These are phyloP conservation scores for Prorops nasuta DNA, from an alignment of 1,140 invertebrate genomes.

Conservation along the genomic window DNA sequence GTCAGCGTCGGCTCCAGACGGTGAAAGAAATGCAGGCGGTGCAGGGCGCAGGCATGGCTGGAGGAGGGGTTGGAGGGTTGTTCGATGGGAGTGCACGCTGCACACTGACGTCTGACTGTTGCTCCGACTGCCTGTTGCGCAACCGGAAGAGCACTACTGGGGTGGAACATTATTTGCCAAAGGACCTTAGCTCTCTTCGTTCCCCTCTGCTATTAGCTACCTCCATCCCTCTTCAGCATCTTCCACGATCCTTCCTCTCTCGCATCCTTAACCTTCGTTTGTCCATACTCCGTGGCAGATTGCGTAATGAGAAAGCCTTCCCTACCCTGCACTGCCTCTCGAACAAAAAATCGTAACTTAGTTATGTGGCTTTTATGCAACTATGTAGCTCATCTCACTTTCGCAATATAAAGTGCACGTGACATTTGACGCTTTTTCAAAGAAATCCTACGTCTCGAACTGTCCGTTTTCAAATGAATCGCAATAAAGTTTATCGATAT, in stretches of 20 bases:
- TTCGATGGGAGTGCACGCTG: slow-evolving; percentile 1
- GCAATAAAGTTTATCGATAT: slow-evolving; percentile 14
- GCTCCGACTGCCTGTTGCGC: slow-evolving; percentile 18
- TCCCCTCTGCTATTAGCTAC: neutral
- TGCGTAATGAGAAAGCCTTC: slow-evolving; percentile 29
- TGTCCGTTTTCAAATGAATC: neutral
- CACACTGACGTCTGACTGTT: slow-evolving; percentile 10
- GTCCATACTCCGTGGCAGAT: neutral
- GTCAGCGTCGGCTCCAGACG: too few species aligned
- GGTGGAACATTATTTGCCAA: slow-evolving; percentile 20
- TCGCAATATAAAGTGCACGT: neutral
- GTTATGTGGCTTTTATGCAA: neutral
- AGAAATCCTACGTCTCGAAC: neutral
- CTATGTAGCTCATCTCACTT: neutral
- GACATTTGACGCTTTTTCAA: neutral
- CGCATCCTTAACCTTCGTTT: neutral
- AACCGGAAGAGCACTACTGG: slow-evolving; percentile 26
- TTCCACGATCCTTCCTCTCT: too few species aligned
- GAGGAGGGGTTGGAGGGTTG: neutral
- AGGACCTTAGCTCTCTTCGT: slow-evolving; percentile 2
- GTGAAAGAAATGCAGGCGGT: too few species aligned
- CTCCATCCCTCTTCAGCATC: neutral
- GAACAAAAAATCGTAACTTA: neutral
- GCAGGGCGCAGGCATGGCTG: neutral
- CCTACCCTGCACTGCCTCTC: slow-evolving; percentile 19